These are phyloP conservation scores for Exocentrus adspersus DNA, from an alignment of 2,888 invertebrate species.

Conservation along the genomic window DNA sequence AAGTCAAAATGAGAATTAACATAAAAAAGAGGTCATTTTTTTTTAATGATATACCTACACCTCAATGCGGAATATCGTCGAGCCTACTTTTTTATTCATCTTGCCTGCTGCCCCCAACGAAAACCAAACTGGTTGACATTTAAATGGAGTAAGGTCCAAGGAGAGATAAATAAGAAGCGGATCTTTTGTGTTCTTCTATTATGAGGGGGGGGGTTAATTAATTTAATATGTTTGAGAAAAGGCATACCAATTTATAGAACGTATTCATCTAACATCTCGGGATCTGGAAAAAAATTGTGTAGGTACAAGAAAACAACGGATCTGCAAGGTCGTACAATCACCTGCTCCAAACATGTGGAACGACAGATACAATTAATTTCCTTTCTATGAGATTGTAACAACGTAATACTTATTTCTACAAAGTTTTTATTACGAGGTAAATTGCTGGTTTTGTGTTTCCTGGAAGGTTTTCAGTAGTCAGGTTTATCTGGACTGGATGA, in stretches of 20 bases:
- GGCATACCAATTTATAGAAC: too few species aligned
- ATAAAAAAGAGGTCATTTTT: neutral
- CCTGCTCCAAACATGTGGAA: slow-evolving; percentile 16
- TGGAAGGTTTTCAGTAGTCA: too few species aligned
- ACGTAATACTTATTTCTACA: slow-evolving; percentile 5
- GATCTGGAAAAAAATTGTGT: slow-evolving; percentile 9
- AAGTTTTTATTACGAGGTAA: neutral
- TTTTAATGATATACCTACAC: neutral
- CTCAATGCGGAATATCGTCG: too few species aligned
- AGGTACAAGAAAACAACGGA: slow-evolving; percentile 16
- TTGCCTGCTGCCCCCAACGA: neutral
- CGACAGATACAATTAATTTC: slow-evolving; percentile 9
- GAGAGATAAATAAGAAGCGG: slow-evolving; percentile 5
- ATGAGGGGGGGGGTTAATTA: neutral
- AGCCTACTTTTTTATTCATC: slow-evolving; percentile 15
- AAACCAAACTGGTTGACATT: slow-evolving; percentile 38
- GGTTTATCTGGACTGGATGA: too few species aligned
- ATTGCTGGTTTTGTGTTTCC: too few species aligned
- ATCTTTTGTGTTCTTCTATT: neutral
- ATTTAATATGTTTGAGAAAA: neutral
- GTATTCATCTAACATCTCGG: too few species aligned
- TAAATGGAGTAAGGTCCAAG: slow-evolving; percentile 35
- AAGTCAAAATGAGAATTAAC: neutral
- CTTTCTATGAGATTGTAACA: slow-evolving; percentile 5
- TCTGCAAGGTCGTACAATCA: slow-evolving; percentile 28